Evolutionary conservation across 2,113 vertebrate species (phyloP), one percentile per base, ranked within the genome.

Genomic region (Podarcis cretensis): DNA sequence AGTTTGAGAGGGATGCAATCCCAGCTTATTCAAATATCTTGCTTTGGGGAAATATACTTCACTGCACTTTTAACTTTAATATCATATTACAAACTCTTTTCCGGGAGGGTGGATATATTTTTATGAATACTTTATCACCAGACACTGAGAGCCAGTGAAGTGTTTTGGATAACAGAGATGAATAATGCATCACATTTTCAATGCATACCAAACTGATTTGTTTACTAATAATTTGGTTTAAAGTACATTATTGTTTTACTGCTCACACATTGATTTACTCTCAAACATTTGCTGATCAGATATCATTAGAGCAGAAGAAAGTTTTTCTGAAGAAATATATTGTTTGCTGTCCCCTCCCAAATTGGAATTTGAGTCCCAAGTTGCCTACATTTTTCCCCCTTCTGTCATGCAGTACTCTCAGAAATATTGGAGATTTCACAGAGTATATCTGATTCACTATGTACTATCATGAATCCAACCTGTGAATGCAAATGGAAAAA

Each of bases 171-270:
- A 95, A 95, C 81, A 95, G 91, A 87, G 91, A 96, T 96, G 94
- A 95, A 95, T 95, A 94, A 96, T 94, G 93, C 21, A 95, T 93
- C 87, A n/a, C 10, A 87, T 86, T 92, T 88, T 92, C 89, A 21
- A 89, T 95, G 93, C 92, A 90, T 90, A 90, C 90, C 92, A 94
- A 94, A 93, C 90, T 93, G 94, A 95, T 95, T 95, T 95, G 94
- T 95, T 96, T 96, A 94, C 93, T 92, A 93, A 95, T 95, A 95
- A 95, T 95, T 95, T 94, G 78, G 87, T 88, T 95, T 94, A 92
- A 95, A 95, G 92, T 89, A 92, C 93, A 94, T 95, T 95, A 95
- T 94, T 96, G 93, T 95, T 95, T 92, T 92, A 94, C 91, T 92
- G 37, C 92, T 94, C 91, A 86, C 93, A 93, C 80, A 23, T 84